Base-by-base conservation (phyloP, 2,888 invertebrate genomes). In the Abrostola triplasia region DNA sequence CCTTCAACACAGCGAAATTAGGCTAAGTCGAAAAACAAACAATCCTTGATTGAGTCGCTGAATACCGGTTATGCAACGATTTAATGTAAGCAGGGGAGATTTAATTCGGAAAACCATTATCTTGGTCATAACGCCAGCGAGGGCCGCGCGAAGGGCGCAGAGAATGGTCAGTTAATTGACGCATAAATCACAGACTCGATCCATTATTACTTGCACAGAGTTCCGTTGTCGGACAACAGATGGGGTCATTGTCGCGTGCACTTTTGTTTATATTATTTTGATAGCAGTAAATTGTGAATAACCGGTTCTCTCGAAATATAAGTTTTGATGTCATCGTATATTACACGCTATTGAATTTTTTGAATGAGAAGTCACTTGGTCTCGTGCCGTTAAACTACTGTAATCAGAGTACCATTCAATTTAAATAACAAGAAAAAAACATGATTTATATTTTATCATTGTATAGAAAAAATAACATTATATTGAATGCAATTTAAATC, bases 121-220 rank as follows among this genome's bases (percentile, higher is more conserved):
- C 71, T 76, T 70, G 76, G 78, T 72, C 70, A 73, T 61, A 73
- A 73, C 70, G 76, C 64, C 65, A 64, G 67, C 74, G 68, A 72
- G 65, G 76, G 71, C 73, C 68, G 67, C 58, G 66, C 67, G 64
- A 75, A 73, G 86, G 86, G 83, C 72, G 66, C 72, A 67, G 67
- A 84, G 92, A 93, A 93, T 93, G 93, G 93, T 93, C 93, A 92
- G 88, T 90, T 93, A 93, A 93, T 93, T 93, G 92, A 86, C 78
- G 80, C 80, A 92, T 93, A 94, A 93, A 94, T 94, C 93, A 93
- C 83, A 76, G 77, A 84, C 66, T 76, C 71, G 77, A 79, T 82
- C 85, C 82, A 86, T 88, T 87, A 84, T 82, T 77, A 79, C 78
- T 64, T 77, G 77, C 79, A 78, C 72, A 65, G 52, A 84, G 85